Conservation (phyloP, 2,888 invertebrate species). For the Callinectes sapidus region DNA sequence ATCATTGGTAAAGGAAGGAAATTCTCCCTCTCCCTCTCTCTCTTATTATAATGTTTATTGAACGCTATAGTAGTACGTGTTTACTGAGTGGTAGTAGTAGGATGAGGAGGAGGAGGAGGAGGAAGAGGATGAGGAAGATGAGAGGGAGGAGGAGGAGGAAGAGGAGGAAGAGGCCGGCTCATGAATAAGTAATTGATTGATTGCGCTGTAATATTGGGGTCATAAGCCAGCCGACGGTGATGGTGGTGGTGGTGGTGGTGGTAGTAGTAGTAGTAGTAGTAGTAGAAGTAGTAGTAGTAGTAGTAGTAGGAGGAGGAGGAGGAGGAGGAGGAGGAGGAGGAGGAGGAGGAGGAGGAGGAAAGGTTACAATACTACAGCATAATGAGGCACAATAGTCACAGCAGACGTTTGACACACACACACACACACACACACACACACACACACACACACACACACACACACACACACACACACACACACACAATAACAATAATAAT, state of each 20-base stretch:
- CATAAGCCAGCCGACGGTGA: no score
- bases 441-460: no score
- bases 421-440: conserved; percentile 25
- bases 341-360: not conserved
- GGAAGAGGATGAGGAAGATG: not conserved
- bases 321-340: not conserved
- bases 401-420: not conserved
- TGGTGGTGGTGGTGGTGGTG: no score
- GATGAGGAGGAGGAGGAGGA: not conserved
- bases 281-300: no score
- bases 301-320: not conserved
- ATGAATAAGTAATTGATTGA: not conserved
- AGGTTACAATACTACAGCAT: not conserved
- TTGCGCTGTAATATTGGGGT: no score
- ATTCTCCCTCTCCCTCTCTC: not conserved
- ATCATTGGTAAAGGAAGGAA: not conserved
- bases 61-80: not conserved
- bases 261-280: no score
- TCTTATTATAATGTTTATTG: not conserved
- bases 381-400: conserved; percentile 29
- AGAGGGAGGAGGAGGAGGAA: not conserved
- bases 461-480: not conserved
- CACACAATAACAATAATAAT: not conserved
- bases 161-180: no score
- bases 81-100: not conserved